Percentiles rank a stretch among this genome's conserved stretches.
Conservation (phyloP, 2,113 vertebrate species). For the Oncorhynchus gorbuscha region DNA sequence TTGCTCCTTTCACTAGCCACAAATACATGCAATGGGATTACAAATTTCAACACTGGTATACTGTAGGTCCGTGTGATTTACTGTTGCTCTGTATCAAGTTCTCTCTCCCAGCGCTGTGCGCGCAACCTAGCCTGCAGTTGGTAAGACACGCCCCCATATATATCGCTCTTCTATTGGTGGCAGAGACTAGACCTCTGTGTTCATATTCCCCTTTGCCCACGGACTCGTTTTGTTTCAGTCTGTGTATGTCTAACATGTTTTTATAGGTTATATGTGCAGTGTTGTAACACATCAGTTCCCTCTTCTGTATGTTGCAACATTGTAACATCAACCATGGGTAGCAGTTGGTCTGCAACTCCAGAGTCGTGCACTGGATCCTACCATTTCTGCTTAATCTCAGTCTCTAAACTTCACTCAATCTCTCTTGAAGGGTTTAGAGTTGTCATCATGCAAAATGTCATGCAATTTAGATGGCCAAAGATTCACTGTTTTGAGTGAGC, state of each 20-base stretch:
- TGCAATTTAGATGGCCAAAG: too few species aligned
- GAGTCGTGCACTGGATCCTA: too few species aligned
- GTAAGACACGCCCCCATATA: slow-evolving; percentile 46
- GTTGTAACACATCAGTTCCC: background rate
- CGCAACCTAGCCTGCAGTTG: slow-evolving; percentile 58
- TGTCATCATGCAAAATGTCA: too few species aligned
- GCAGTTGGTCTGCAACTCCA: too few species aligned
- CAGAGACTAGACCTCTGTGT: background rate
- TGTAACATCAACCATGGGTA: too few species aligned
- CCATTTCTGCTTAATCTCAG: too few species aligned
- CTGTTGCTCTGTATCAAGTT: slow-evolving; percentile 72
- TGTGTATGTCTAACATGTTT: background rate
- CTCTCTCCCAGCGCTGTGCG: slow-evolving; percentile 46
- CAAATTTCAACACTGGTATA: slow-evolving; percentile 68
- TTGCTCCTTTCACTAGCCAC: slow-evolving; percentile 71
- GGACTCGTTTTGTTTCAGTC: slow-evolving; percentile 42
- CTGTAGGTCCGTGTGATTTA: slow-evolving; percentile 74
- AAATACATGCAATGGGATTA: slow-evolving; percentile 77
- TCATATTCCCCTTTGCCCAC: slow-evolving; percentile 32
- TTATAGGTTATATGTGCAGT: too few species aligned
- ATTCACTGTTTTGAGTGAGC: too few species aligned
- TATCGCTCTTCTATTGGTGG: slow-evolving; percentile 52
- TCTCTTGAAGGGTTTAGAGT: too few species aligned
- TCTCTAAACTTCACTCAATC: too few species aligned
- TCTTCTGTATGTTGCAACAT: background rate